phyloP scores from a whole-genome alignment of 2,113 vertebrate genomes.

The Megaceryle maxima region DNA sequence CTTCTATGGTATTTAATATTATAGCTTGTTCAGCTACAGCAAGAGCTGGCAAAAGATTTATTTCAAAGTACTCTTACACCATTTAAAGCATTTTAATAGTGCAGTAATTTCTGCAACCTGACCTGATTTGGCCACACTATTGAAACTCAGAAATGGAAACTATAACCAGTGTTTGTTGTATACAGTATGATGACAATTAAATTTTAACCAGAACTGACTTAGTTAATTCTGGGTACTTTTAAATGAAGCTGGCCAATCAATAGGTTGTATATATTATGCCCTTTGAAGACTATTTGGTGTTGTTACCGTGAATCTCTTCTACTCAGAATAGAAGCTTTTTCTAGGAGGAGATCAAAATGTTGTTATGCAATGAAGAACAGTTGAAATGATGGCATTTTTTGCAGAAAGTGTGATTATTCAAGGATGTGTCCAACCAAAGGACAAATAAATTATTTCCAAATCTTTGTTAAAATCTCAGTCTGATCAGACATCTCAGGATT shows the following conservation, averaged over 20 bases:
- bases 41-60: neutral
- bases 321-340: neutral
- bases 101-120: neutral
- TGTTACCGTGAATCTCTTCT: neutral
- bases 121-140: neutral
- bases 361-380: neutral
- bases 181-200: neutral
- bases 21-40: neutral
- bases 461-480: neutral
- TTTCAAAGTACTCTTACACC: neutral
- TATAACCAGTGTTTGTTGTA: neutral
- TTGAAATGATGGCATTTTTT: neutral
- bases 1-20: neutral
- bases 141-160: neutral
- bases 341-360: neutral
- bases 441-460: constrained; percentile 27
- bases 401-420: neutral
- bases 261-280: neutral
- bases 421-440: neutral
- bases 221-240: neutral
- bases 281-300: neutral
- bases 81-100: neutral
- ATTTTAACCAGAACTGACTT: neutral
- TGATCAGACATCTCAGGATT: neutral
- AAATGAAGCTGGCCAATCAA: neutral